Evolutionary conservation across 2,113 vertebrate species (phyloP).

Genomic region (Bettongia penicillata): DNA sequence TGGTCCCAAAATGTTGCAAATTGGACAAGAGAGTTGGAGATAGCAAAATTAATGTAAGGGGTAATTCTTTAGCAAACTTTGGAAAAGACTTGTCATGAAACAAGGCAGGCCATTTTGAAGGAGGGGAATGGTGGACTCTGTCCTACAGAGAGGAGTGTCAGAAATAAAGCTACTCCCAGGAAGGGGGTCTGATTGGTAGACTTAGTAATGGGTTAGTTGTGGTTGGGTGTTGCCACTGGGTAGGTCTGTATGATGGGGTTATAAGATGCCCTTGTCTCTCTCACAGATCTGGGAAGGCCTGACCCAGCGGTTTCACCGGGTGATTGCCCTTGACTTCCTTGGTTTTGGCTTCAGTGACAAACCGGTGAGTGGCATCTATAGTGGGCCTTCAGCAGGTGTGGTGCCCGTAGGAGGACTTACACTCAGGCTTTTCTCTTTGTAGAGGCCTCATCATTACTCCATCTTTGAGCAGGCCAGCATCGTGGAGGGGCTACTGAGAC

Average conservation of each 20-base stretch:
- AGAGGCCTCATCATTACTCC: constrained; percentile 94
- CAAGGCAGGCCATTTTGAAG: background rate
- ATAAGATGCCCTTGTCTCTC: constrained; percentile 1
- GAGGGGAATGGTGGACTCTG: background rate
- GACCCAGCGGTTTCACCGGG: constrained; percentile 91
- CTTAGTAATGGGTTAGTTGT: background rate
- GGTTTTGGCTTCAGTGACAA: constrained; percentile 99
- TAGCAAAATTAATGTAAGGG: background rate
- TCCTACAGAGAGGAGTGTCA: constrained; percentile 10
- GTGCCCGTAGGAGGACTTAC: background rate
- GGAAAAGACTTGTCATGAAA: constrained; percentile 27
- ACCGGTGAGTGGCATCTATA: constrained; percentile 86
- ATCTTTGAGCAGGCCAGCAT: constrained; percentile 97
- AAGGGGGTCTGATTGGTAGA: background rate
- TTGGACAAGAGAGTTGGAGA: background rate
- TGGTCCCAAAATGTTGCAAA: background rate
- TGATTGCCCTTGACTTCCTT: constrained; percentile 94
- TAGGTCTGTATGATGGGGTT: background rate
- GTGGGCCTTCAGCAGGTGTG: background rate
- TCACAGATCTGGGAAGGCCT: constrained; percentile 95
- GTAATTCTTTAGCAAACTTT: constrained; percentile 12
- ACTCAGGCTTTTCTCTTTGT: background rate
- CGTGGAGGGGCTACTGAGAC: constrained; percentile 89
- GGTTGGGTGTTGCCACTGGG: too few relatives aligned
- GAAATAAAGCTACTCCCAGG: background rate